Conservation (phyloP, 2,888 invertebrate species). For the Phaonia tiefii region DNA sequence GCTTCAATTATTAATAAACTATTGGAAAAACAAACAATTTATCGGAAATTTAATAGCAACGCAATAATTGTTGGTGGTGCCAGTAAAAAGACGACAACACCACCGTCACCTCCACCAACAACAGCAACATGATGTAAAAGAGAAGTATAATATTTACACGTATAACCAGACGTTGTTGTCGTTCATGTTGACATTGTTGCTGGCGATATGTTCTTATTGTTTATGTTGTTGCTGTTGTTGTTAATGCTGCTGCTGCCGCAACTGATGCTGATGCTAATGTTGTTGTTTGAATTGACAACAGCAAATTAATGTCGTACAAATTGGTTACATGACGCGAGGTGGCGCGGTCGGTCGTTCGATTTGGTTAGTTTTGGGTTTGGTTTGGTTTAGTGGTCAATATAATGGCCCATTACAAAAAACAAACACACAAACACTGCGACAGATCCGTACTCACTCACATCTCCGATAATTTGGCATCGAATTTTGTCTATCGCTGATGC, state of each 20-base stretch:
- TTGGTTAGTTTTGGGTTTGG: conserved; percentile 65
- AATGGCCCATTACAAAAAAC: conserved; percentile 31
- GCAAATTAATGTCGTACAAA: conserved; percentile 70
- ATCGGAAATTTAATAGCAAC: conserved; percentile 28
- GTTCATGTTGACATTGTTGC: conserved; percentile 50
- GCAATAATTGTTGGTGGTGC: conserved; percentile 13
- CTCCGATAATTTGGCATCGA: conserved; percentile 53
- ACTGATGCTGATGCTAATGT: conserved; percentile 32
- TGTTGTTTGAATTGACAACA: conserved; percentile 65
- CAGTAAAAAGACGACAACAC: conserved; percentile 32
- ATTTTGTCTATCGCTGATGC: neutral
- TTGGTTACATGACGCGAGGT: conserved; percentile 68
- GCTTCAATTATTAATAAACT: conserved; percentile 25
- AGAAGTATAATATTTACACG: conserved; percentile 30
- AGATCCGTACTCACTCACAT: conserved; percentile 36
- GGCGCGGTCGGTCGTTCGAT: conserved; percentile 28
- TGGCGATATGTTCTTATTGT: conserved; percentile 34
- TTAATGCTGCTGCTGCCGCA: conserved; percentile 23
- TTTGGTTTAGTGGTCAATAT: conserved; percentile 65
- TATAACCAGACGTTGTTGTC: conserved; percentile 34
- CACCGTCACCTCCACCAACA: conserved; percentile 48
- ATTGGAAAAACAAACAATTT: conserved; percentile 12
- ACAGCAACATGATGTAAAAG: conserved; percentile 37
- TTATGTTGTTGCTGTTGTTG: conserved; percentile 44
- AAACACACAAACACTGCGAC: conserved; percentile 26